These are phyloP conservation scores for Parnassius mnemosyne DNA, from an alignment of 2,888 invertebrate species.

Conservation along the genomic window DNA sequence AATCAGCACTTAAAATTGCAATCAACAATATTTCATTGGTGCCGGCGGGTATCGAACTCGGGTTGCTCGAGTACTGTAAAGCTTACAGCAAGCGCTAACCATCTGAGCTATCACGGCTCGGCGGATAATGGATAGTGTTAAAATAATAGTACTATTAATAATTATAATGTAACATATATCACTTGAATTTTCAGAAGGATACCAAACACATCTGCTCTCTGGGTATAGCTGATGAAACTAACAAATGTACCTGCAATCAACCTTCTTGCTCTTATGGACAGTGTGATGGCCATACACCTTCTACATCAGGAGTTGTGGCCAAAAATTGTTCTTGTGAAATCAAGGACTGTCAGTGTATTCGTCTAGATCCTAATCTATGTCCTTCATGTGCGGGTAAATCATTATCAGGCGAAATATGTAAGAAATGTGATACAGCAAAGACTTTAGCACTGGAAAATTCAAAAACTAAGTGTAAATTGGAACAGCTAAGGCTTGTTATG, in stretches of 20 bases:
- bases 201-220: conserved; percentile 49
- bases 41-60: no score
- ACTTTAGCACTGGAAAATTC: conserved; percentile 85
- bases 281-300: conserved; percentile 58
- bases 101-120: no score
- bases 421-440: conserved; percentile 66
- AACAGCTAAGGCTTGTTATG: conserved; percentile 93
- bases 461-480: conserved; percentile 91
- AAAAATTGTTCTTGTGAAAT: conserved; percentile 41
- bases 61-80: no score
- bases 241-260: conserved; percentile 57
- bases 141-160: no score
- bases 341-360: conserved; percentile 47
- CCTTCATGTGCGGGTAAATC: conserved; percentile 44
- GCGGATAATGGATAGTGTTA: no score
- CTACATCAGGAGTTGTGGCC: conserved; percentile 31
- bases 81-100: no score
- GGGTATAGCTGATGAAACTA: conserved; percentile 43
- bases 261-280: conserved; percentile 60
- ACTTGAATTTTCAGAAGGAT: conserved; percentile 58
- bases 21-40: no score
- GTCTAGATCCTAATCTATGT: conserved; percentile 44
- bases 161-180: no score
- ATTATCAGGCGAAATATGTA: conserved; percentile 59
- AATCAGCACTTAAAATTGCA: no score